Evolutionary conservation across 2,113 vertebrate species (phyloP), one percentile per base, ranked within the genome.

Genomic region (Misgurnus anguillicaudatus): DNA sequence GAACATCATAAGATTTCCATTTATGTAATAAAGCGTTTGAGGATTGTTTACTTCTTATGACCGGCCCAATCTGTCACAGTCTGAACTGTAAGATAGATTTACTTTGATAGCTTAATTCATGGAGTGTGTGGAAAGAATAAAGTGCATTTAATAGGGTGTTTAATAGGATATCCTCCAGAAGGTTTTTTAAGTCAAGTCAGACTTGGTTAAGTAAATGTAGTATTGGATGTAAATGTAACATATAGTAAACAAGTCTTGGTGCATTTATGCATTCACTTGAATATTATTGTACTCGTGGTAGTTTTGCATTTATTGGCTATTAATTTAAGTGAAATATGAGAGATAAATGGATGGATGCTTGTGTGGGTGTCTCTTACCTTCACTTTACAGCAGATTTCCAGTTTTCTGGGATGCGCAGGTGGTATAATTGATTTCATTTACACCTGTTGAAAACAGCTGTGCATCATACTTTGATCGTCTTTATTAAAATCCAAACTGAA

Each of bases 351-450:
- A 9, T 42, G 47, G 75, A 77, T 79, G 65, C 48, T 80, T 75
- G 78, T 53, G 41, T 45, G 80, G 63, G 24, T 38, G 38, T 45
- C 45, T 69, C 62, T 66, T 88, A 89, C 53, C 79, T 76, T 65
- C 45, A 76, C 68, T 60, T 80, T 39, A 66, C 3, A 48, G 9
- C 76, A 76, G 60, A 80, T 65, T 58, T 77, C 38, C 60, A 75
- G 16, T 66, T 75, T 80, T 48, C 65, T 75, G 65, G 57, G 51
- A 76, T 75, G 38, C 86, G 84, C 88, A 87, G 87, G 88, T 89
- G 87, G 82, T 90, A 90, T 92, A 87, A 91, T 90, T 90, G 89
- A 86, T 89, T 89, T 87, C 78, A 87, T 91, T 90, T 90, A 89
- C 87, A 89, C 89, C 87, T 90, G 89, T 87, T 86, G 86, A 87